Base-by-base conservation (phyloP, 2,888 invertebrate genomes). In the Cremastobaeus sp. region DNA sequence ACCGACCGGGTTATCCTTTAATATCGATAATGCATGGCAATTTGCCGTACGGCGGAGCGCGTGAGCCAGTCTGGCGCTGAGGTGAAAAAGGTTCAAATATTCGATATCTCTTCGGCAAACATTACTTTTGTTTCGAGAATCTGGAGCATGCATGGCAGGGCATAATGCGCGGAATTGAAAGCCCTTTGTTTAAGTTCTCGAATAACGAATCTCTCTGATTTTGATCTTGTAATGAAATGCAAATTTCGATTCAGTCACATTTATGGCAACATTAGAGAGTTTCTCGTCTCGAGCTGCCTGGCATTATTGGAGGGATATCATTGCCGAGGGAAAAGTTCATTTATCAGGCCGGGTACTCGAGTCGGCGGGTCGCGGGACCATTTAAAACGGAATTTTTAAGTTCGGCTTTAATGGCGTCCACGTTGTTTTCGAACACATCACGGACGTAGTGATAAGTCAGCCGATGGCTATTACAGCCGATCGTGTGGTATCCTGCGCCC, bases 1-100 rank as follows among this genome's bases (percentile, higher is more conserved):
- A 64, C 71, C 66, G 43, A 47, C 34, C 64, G 43, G 54, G 59
- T 72, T 76, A 76, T 76, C 72, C 72, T 72, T 72, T 76, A 76
- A 76, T 72, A 72, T 76, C 76, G 76, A 76, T 72, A 76, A 76
- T 72, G 72, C 72, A 76, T 72, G 65, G 76, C 76, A 76, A 76
- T 72, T 76, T 65, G 65, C 76, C 69, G 48, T 50, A 47, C 64
- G 72, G 55, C 54, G 74, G 54, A 74, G 75, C 59, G 64, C 54
- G 57, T 54, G 65, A 74, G 55, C 52, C 68, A 57, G 55, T 25
- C 21, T 60, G 18, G 43, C 30, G 32, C 55, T 50, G 60, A 72
- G 54, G 75, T 65, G 77, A 74, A 74, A 76, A 76, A 68, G 55
- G 72, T 73, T 76, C 76, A 65, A 76, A 73, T 66, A 76, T 73